Base-by-base conservation (phyloP, 1,140 invertebrate species). In the Chrysomallon squamiferum region DNA sequence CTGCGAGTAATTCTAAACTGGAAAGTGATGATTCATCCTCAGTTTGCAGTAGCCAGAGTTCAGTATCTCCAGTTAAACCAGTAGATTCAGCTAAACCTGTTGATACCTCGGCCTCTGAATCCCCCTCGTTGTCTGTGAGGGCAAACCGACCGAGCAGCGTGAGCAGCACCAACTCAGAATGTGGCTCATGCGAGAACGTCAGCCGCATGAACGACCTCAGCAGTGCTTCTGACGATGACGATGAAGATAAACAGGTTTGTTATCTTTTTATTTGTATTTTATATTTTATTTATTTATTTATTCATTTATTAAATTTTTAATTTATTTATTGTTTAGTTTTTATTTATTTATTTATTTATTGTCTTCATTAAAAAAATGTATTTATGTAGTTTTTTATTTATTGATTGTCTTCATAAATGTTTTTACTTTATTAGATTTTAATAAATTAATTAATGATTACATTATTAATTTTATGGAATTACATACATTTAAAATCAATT, bases 141-240 rank as follows among this genome's bases (percentile, higher is more conserved):
- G 41, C 65, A 22, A 66, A 65, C 50, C 29, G 32, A 2, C 64
- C 59, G 41, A 74, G 72, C 43, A 58, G 66, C 27, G 68, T 67
- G 30, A 71, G 62, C 41, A 64, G 66, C 25, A 71, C 68, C 3
- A 68, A 64, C 43, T n/a, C n/a, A n/a, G n/a, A n/a, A n/a, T n/a
- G n/a, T n/a, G 72, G 66, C 0, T 74, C 69, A 7, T 52, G 43
- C 4, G 57, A 56, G 22, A 49, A 65, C 27, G 56, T 59, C 2
- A 32, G 35, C 18, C 59, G 64, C 11, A 59, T 32, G 3, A 56
- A 59, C 57, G 66, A 69, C 43, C 60, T 69, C 13, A 30, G 59
- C 3, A 73, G 66, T 45, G 60, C 56, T 11, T 68, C 69, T 11
- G 73, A 75, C 20, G 62, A 66, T 43, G 61, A 62, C 5, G 66